Evolutionary conservation across 2,113 vertebrate genomes (phyloP), one percentile per base, ranked within the genome.

Genomic region (Eolophus roseicapilla): DNA sequence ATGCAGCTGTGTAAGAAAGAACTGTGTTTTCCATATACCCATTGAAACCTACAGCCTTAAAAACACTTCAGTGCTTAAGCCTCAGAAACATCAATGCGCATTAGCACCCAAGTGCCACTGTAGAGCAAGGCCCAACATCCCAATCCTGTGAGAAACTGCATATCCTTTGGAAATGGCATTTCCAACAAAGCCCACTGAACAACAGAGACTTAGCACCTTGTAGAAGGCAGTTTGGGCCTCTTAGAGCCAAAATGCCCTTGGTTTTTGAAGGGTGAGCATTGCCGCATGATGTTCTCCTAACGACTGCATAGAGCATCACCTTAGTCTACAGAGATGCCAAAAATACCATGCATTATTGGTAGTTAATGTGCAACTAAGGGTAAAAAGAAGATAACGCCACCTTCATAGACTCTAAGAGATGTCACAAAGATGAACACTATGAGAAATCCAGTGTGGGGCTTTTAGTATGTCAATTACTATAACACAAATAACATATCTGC

Each of bases 241-340:
- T 80, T 6, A 7, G 29, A 71, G 8, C 20, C 59, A 75, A 63
- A 88, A 44, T 7, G 10, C 46, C 69, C 39, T 33, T n/a, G 29
- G 12, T 9, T 79, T 62, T 70, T 46, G 28, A 65, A 90, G n/a
- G 43, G 43, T 13, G 17, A 92, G 11, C 37, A 16, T 28, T 88
- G 27, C 37, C 24, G 6, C 20, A 1, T 6, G 33, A 19, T 35
- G 21, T 31, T 73, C 79, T 74, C 41, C 53, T 37, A 37, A 27
- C 0, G 2, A 24, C 28, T 62, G 39, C 44, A 19, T 20, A 75
- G 19, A 0, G 0, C 39, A 62, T 53, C 75, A 35, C 46, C 59
- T 67, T 62, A n/a, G 25, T 33, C 55, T 27, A 59, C 17, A 44
- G 13, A 41, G 50, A 74, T 10, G 14, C 50, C 67, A 75, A 64